Base-by-base conservation (phyloP, 2,888 invertebrate species). In the Myopa testacea region DNA sequence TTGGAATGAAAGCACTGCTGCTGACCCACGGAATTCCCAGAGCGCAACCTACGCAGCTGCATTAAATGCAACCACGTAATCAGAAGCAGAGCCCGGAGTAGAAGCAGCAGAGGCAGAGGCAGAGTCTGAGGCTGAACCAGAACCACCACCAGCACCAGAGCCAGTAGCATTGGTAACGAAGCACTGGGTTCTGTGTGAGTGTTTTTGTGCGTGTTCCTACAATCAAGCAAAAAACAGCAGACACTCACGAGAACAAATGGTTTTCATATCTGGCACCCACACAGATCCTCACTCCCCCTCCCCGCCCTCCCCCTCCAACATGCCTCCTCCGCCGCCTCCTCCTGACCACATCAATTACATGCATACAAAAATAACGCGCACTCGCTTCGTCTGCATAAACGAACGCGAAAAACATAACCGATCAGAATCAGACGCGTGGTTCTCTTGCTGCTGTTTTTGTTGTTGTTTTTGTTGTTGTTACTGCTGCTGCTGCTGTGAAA, bases 401-500 rank as follows among this genome's bases (percentile, higher is more conserved):
- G 34, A 37, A 10, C 38, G 34, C 65, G 14, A 75, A 77, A 78
- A 71, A 63, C 52, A 65, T 34, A 8, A 34, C 37, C 34, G 38
- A 4, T 34, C 65, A 14, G 65, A 16, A 34, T 7, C 65, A 38
- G 65, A 14, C 16, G 12, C 38, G 26, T 62, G 65, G 3, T 65
- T 65, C 38, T 63, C 62, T 1, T 12, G 72, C 75, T 34, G 12
- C 10, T 34, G 16, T 12, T 16, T 0, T 12, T 26, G 10, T 45
- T 45, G 45, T 45, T 10, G 45, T 45, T 45, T 1, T 45, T 45
- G 45, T 45, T 45, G 45, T 45, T 45, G 45, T 45, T 45, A 10
- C 4, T 45, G 45, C 4, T 67, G 76, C 68, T 60, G 74, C 75
- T 75, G 80, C 79, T 79, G 80, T 81, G 82, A 84, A 86, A 45